Evolutionary conservation across 2,797 vertebrate genomes (phyloP).

Genomic region (Selene dorsalis): DNA sequence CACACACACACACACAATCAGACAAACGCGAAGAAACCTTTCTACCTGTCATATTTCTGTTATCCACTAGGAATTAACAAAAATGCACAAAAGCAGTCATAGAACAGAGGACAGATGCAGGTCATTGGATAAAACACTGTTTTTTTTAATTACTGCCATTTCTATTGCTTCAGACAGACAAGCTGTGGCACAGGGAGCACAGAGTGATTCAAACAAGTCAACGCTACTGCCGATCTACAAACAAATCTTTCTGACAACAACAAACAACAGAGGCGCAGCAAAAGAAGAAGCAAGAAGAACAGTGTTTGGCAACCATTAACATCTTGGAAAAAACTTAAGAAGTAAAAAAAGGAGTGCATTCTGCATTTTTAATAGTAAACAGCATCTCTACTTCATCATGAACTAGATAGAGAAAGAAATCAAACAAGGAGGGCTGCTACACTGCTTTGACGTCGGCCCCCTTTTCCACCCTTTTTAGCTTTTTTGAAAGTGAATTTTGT

Average conservation of each 20-base stretch:
- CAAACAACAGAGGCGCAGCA: conserved; percentile 78
- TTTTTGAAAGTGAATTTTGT: conserved; percentile 77
- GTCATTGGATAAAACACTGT: conserved; percentile 77
- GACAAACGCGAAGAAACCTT: conserved; percentile 2
- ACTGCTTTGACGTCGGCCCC: conserved; percentile 75
- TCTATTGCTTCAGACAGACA: conserved; percentile 85
- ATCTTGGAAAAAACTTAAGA: conserved; percentile 80
- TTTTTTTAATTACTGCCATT: conserved; percentile 84
- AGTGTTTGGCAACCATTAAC: conserved; percentile 86
- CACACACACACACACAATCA: not conserved
- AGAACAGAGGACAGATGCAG: conserved; percentile 45
- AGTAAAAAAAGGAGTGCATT: conserved; percentile 83
- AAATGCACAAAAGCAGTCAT: conserved; percentile 27
- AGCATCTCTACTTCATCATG: conserved; percentile 81
- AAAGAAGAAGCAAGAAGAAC: conserved; percentile 80
- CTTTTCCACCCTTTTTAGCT: conserved; percentile 71
- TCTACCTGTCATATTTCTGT: conserved; percentile 17
- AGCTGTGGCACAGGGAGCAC: conserved; percentile 82
- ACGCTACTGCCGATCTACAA: conserved; percentile 79
- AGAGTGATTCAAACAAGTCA: conserved; percentile 80
- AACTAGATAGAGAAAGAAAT: conserved; percentile 79
- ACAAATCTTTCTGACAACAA: conserved; percentile 80
- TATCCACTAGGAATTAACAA: conserved; percentile 2
- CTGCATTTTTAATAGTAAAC: conserved; percentile 82
- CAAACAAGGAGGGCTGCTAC: conserved; percentile 76